Evolutionary conservation across 1,140 invertebrate genomes (phyloP).

Genomic region (Drosophila melanogaster): DNA sequence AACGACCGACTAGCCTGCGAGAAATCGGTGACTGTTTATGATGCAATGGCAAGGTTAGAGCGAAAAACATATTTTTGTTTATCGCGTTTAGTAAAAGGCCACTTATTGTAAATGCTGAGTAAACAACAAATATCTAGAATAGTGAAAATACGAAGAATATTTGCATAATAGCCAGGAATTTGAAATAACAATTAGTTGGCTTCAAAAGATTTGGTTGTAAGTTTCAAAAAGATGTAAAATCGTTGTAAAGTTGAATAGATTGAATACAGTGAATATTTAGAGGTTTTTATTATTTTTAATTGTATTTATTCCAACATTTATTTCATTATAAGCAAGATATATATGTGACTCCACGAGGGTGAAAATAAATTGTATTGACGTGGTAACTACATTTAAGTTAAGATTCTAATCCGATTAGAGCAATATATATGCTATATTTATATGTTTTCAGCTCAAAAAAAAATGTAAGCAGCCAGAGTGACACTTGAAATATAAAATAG

Average conservation of each 20-base stretch:
- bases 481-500: neutral
- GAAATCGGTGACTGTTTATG: slow-evolving; percentile 33
- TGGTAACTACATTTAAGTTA: too few relatives aligned
- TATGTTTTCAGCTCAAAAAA: neutral
- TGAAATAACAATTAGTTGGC: neutral
- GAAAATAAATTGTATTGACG: too few relatives aligned
- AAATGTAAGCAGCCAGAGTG: too few relatives aligned
- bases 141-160: neutral
- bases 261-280: too few relatives aligned
- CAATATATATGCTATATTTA: neutral
- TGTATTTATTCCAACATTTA: too few relatives aligned
- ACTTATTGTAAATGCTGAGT: neutral
- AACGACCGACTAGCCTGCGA: slow-evolving; percentile 2
- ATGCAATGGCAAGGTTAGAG: slow-evolving; percentile 56
- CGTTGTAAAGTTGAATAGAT: too few relatives aligned
- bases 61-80: slow-evolving; percentile 62
- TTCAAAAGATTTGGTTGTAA: neutral
- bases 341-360: too few relatives aligned
- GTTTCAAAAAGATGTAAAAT: too few relatives aligned
- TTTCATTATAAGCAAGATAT: too few relatives aligned
- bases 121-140: slow-evolving; percentile 14
- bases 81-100: slow-evolving; percentile 23
- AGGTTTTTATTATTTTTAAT: too few relatives aligned
- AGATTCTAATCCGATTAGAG: neutral
- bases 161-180: neutral